These are phyloP conservation scores for Amblyraja radiata DNA, from an alignment of 2,797 vertebrate genomes.

Conservation along the genomic window DNA sequence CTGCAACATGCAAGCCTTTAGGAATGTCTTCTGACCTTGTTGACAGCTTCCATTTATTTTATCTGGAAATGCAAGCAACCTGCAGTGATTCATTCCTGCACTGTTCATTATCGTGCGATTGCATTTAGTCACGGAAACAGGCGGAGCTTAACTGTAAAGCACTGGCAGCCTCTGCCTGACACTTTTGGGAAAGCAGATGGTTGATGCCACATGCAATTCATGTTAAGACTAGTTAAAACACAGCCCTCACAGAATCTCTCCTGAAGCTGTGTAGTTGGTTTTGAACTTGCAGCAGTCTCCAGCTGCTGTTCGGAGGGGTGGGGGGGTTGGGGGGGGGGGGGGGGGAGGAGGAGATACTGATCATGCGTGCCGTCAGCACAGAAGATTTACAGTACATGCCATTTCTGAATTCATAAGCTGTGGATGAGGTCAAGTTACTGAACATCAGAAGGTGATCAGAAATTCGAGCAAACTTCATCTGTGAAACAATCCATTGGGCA, in stretches of 20 bases:
- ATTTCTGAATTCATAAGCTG: neutral
- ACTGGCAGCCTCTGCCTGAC: conserved; percentile 41
- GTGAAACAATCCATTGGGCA: conserved; percentile 5
- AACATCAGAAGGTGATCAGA: neutral
- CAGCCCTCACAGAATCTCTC: conserved; percentile 41
- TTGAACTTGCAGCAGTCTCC: conserved; percentile 22
- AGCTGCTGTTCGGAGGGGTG: neutral
- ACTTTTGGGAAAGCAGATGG: conserved; percentile 49
- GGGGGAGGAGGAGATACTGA: conserved; percentile 26
- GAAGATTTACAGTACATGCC: neutral
- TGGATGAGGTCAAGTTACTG: conserved; percentile 5
- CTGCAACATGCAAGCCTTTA: neutral
- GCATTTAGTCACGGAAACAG: conserved; percentile 44
- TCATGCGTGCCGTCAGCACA: neutral
- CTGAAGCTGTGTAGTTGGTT: neutral
- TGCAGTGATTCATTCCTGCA: conserved; percentile 51
- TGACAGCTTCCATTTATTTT: conserved; percentile 50
- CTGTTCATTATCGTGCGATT: conserved; percentile 48
- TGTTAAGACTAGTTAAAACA: conserved; percentile 49
- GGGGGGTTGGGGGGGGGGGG: neutral
- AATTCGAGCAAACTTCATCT: neutral
- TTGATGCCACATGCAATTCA: conserved; percentile 48
- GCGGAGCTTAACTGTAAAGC: conserved; percentile 42
- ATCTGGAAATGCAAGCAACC: conserved; percentile 43
- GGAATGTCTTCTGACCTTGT: conserved; percentile 41